Conservation (phyloP, 2,113 vertebrate species). For the Syngnathus floridae region DNA sequence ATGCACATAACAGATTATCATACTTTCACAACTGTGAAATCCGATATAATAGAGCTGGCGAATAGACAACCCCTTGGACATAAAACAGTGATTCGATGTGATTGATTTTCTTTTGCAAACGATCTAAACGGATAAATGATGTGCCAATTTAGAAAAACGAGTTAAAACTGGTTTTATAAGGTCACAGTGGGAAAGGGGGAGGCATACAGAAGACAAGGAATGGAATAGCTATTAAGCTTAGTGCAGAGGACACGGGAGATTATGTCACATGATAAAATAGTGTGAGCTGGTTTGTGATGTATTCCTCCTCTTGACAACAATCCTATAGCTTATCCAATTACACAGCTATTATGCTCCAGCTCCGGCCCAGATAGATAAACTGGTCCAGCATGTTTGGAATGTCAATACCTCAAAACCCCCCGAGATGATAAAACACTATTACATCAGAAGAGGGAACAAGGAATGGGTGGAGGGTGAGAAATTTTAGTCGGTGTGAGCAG, state of each 20-base stretch:
- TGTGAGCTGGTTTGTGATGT: constrained; percentile 25
- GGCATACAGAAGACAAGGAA: constrained; percentile 5
- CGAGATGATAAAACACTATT: constrained; percentile 39
- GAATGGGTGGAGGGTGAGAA: not conserved
- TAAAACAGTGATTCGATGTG: no score
- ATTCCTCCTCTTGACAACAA: constrained; percentile 40
- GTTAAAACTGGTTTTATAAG: constrained; percentile 1
- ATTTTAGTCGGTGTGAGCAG: constrained; percentile 6
- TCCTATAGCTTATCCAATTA: constrained; percentile 68
- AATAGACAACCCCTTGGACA: no score
- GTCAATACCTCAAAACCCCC: constrained; percentile 62
- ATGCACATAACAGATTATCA: no score
- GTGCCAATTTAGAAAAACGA: constrained; percentile 21
- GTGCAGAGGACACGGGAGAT: constrained; percentile 27
- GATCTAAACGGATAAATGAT: constrained; percentile 28
- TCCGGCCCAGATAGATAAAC: constrained; percentile 57
- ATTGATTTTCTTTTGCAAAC: constrained; percentile 25
- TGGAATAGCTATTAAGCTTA: constrained; percentile 4
- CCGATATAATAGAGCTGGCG: no score
- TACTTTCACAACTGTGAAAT: no score
- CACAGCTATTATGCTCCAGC: constrained; percentile 60
- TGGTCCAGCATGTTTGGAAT: constrained; percentile 53
- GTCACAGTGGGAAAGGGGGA: constrained; percentile 7
- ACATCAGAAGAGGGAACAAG: constrained; percentile 11
- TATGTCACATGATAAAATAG: constrained; percentile 51